phyloP scores from a whole-genome alignment of 2,113 vertebrate species.

The Oenanthe oenanthe region DNA sequence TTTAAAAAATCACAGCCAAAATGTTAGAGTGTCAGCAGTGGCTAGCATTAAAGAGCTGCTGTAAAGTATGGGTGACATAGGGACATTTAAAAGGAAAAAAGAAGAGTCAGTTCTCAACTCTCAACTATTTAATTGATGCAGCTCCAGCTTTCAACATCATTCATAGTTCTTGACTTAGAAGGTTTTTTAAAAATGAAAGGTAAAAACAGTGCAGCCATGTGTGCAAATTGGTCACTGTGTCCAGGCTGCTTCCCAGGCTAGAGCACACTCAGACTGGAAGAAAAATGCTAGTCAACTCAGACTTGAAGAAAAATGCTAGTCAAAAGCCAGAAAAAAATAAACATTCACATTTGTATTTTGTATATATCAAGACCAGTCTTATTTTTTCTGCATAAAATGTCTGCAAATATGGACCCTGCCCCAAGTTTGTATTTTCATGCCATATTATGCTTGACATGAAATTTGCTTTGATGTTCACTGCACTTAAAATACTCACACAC shows the following conservation, averaged over 20 bases:
- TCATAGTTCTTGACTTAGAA: not conserved
- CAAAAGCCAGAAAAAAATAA: not conserved
- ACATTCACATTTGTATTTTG: not conserved
- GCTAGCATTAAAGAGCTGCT: not conserved
- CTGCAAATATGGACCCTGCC: not conserved
- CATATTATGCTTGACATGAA: accelerated
- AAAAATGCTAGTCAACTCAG: not conserved
- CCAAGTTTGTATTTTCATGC: not conserved
- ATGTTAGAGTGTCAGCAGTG: not conserved
- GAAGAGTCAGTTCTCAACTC: not conserved
- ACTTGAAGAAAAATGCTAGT: not conserved
- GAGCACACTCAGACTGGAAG: not conserved
- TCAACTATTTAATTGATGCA: not conserved
- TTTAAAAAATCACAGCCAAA: not conserved
- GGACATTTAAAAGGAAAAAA: not conserved
- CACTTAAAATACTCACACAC: not conserved
- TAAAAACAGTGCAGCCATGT: not conserved
- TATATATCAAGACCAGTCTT: not conserved
- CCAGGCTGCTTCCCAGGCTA: not conserved
- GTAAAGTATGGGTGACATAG: not conserved
- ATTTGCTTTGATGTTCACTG: not conserved
- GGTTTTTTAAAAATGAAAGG: not conserved
- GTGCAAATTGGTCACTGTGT: not conserved
- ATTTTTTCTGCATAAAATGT: not conserved
- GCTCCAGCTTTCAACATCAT: not conserved